Percentiles rank a stretch among this genome's conserved stretches.
phyloP scores from a whole-genome alignment of 2,797 vertebrate species.

The Sebastolobus alascanus region DNA sequence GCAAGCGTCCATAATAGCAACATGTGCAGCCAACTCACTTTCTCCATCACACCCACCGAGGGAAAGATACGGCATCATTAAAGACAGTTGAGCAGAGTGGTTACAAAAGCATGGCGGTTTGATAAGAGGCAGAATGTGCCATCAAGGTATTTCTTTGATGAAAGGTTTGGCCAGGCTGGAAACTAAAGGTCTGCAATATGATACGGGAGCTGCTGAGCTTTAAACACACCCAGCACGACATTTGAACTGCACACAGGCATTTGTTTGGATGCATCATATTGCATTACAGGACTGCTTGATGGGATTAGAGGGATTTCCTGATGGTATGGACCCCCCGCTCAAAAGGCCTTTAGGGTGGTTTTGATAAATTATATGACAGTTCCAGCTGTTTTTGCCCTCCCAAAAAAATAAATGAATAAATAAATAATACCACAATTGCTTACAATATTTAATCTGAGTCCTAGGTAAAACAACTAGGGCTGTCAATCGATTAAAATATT shows the following conservation, averaged over 20 bases:
- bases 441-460: no score
- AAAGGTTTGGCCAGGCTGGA: conserved; percentile 28
- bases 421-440: no score
- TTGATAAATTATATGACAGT: conserved; percentile 9
- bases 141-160: conserved; percentile 55
- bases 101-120: background rate
- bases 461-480: no score
- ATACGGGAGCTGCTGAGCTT: conserved; percentile 33
- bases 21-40: conserved; percentile 1
- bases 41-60: conserved; percentile 9
- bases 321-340: background rate
- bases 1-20: conserved; percentile 2
- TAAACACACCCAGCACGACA: conserved; percentile 28
- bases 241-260: conserved; percentile 1
- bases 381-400: conserved; percentile 15
- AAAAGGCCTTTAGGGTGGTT: conserved; percentile 16
- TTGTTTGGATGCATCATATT: conserved; percentile 26
- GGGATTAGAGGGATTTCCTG: conserved; percentile 10
- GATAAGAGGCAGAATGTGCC: conserved; percentile 35
- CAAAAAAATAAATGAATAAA: no score
- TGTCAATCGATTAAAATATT: no score
- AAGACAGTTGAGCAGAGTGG: background rate
- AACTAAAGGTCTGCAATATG: conserved; percentile 31
- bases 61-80: conserved; percentile 2
- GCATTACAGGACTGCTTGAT: background rate